Percentiles rank a stretch among this genome's conserved stretches.
These are phyloP conservation scores for Balanococcus diminutus DNA, from an alignment of 2,888 invertebrate genomes.

Conservation along the genomic window DNA sequence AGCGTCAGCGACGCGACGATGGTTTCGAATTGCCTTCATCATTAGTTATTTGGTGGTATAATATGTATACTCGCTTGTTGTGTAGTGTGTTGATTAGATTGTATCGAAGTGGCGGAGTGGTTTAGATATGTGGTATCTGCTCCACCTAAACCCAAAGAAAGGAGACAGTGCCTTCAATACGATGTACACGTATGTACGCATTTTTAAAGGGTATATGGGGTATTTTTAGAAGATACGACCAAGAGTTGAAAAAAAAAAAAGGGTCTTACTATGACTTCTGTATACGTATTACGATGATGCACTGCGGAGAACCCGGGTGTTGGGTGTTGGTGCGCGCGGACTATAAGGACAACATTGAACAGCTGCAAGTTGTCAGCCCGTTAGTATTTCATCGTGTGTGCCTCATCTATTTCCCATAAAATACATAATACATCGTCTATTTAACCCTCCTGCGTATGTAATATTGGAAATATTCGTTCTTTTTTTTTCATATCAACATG, in stretches of 20 bases:
- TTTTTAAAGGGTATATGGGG: constrained; percentile 42
- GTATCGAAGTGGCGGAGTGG: not conserved
- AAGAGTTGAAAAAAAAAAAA: not conserved
- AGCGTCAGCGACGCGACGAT: not conserved
- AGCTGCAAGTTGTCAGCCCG: constrained; percentile 49
- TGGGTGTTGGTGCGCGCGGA: constrained; percentile 9
- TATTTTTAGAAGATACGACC: constrained; percentile 37
- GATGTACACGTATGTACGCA: not conserved
- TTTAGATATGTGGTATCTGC: constrained; percentile 33
- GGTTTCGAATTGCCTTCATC: constrained; percentile 40
- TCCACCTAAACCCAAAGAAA: too few relatives aligned
- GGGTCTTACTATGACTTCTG: constrained; percentile 43
- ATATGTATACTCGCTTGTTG: not conserved
- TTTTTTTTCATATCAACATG: not conserved
- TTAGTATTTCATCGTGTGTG: constrained; percentile 44
- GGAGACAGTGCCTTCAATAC: not conserved
- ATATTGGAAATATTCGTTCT: constrained; percentile 41
- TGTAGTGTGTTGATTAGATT: not conserved
- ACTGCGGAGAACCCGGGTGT: not conserved
- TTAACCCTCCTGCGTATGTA: not conserved
- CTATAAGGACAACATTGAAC: constrained; percentile 36
- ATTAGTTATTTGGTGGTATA: constrained; percentile 3
- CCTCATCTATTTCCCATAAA: constrained; percentile 47
- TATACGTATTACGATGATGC: not conserved
- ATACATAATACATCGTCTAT: constrained; percentile 37